Evolutionary conservation across 2,797 vertebrate genomes (phyloP).

Genomic region (Threskiornis aethiopicus): DNA sequence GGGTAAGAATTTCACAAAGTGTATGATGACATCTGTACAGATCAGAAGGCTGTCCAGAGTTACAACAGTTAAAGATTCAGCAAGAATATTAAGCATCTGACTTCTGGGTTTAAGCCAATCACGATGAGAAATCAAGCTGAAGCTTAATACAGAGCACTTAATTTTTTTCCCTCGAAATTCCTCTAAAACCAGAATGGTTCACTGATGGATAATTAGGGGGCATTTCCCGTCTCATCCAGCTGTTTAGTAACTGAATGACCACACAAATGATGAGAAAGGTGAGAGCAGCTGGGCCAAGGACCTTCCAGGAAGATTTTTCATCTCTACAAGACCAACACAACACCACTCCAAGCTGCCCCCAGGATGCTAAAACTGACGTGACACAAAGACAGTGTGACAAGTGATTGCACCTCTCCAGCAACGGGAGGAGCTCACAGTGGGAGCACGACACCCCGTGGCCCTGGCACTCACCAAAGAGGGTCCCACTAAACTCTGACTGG

Average conservation of each 20-base stretch:
- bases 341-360: not conserved
- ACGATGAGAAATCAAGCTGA: not conserved
- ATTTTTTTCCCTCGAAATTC: not conserved
- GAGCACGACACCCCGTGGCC: fast-evolving
- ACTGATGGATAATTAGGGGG: not conserved
- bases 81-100: constrained; percentile 22
- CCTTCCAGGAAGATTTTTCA: not conserved
- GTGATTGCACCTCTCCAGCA: not conserved
- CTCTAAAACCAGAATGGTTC: not conserved
- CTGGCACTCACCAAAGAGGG: not conserved
- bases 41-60: constrained; percentile 49
- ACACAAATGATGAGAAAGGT: not conserved
- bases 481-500: not conserved
- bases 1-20: constrained; percentile 37
- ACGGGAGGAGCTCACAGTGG: fast-evolving
- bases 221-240: not conserved
- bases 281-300: not conserved
- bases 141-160: not conserved
- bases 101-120: constrained; percentile 42
- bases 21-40: constrained; percentile 13
- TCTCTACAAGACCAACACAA: not conserved
- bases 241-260: not conserved
- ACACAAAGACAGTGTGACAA: not conserved
- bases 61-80: constrained; percentile 44
- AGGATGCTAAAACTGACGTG: not conserved